These are phyloP conservation scores for Gerris lacustris DNA, from an alignment of 2,888 invertebrate species.

Conservation along the genomic window DNA sequence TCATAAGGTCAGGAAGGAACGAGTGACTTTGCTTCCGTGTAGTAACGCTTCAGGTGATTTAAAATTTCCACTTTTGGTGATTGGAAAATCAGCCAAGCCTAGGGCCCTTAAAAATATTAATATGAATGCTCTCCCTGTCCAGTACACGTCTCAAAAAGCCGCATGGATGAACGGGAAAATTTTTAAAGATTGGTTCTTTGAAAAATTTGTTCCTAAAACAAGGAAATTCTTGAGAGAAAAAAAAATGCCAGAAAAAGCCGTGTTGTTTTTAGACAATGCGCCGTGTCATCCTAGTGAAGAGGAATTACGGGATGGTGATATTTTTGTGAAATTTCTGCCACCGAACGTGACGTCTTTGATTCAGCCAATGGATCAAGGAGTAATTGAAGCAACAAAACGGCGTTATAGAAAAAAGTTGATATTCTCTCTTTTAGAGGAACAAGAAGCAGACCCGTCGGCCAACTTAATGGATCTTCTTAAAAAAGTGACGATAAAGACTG, in stretches of 20 bases:
- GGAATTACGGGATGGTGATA: too few species aligned
- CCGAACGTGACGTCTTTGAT: too few species aligned
- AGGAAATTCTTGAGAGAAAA: conserved; percentile 22
- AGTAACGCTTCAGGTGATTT: conserved; percentile 18
- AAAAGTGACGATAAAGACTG: conserved; percentile 20
- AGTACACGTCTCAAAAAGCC: conserved; percentile 18
- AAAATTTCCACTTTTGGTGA: conserved; percentile 17
- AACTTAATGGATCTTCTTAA: conserved; percentile 21
- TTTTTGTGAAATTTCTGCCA: too few species aligned
- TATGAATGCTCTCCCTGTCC: conserved; percentile 16
- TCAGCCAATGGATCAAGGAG: too few species aligned
- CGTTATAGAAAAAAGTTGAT: conserved; percentile 27
- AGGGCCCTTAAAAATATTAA: conserved; percentile 22
- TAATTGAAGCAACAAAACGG: too few species aligned
- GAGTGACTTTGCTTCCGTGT: conserved; percentile 16
- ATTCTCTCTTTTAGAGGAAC: conserved; percentile 18
- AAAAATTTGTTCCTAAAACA: conserved; percentile 22
- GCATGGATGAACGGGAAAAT: conserved; percentile 21
- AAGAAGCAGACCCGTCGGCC: too few species aligned
- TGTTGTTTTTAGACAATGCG: conserved; percentile 23
- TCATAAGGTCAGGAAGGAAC: too few species aligned
- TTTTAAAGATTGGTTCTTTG: conserved; percentile 22
- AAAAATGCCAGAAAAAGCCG: conserved; percentile 22
- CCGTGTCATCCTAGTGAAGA: conserved; percentile 19
- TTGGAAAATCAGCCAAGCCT: conserved; percentile 21